phyloP scores from a whole-genome alignment of 2,113 vertebrate genomes.

The Coreoperca whiteheadi region DNA sequence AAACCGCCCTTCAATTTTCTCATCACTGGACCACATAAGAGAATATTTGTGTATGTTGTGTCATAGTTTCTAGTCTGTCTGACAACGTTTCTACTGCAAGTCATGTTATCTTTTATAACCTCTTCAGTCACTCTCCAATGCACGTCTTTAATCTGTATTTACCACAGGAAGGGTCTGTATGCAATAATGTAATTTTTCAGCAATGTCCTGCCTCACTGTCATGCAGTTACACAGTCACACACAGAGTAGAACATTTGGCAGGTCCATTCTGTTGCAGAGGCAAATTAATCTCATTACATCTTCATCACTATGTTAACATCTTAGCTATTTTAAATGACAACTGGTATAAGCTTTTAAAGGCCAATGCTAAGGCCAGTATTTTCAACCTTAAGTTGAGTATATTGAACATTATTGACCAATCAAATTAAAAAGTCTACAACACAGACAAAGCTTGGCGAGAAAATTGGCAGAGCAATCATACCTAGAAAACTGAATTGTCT shows the following conservation, averaged over 20 bases:
- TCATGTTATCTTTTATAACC: not conserved
- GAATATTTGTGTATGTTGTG: not conserved
- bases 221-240: not conserved
- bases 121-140: not conserved
- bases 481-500: not conserved
- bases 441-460: not conserved
- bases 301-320: not conserved
- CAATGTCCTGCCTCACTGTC: not conserved
- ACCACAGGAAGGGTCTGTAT: not conserved
- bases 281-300: not conserved
- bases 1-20: constrained; percentile 10
- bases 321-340: not conserved
- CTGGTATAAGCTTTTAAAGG: not conserved
- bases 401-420: not conserved
- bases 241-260: not conserved
- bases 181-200: not conserved
- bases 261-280: not conserved
- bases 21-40: not conserved
- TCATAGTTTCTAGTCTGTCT: not conserved
- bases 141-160: not conserved
- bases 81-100: constrained; percentile 5
- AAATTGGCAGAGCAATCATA: not conserved
- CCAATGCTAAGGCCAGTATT: not conserved
- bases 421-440: not conserved
- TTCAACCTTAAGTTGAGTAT: not conserved